Base-by-base conservation (phyloP, 2,797 vertebrate species). In the Tokudaia tokunoshimensis region DNA sequence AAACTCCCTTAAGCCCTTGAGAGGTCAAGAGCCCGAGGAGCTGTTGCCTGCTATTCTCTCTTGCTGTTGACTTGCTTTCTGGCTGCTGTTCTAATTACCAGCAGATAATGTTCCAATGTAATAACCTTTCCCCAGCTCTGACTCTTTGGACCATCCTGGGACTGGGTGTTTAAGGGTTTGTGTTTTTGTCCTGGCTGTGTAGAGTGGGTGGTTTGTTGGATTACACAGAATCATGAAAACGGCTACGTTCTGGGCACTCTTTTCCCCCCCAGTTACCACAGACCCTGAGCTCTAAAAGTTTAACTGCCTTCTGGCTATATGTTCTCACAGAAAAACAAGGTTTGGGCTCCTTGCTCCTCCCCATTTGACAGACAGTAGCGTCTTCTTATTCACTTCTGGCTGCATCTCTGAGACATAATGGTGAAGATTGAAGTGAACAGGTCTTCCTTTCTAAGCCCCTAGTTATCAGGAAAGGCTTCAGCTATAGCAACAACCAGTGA, bases 1-100 rank as follows among this genome's bases (percentile, higher is more conserved):
- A 93, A 94, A 96, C 82, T 95, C 91, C 95, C 96, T 55, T 59
- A 94, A 95, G 93, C 86, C 89, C 94, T 47, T 20, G 52, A 72
- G 92, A 89, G 37, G 89, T 80, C 34, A 59, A 82, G 86, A 61
- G 89, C 17, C 31, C 1, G 24, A 31, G 14, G 26, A 80, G 52
- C 55, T 3, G 50, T 10, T n/a, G 22, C 12, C 63, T 86, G 31
- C 47, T 34, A 0, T 24, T 61, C 74, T n/a, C 34, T 59, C 65
- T 82, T 37, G 26, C 47, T 47, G 15, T 29, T 78, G 37, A 10
- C 37, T 70, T 22, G 12, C 52, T 79, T 55, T 57, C 72, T 50
- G 29, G 4, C 50, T 61, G 81, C 88, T 65, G 2, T 63, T 92
- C 50, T 72, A 47, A 87, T 59, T 3, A 8, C 50, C 61, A 65